These are phyloP conservation scores for Caenorhabditis sp. DNA, from an alignment of 2,888 invertebrate species.

Conservation along the genomic window DNA sequence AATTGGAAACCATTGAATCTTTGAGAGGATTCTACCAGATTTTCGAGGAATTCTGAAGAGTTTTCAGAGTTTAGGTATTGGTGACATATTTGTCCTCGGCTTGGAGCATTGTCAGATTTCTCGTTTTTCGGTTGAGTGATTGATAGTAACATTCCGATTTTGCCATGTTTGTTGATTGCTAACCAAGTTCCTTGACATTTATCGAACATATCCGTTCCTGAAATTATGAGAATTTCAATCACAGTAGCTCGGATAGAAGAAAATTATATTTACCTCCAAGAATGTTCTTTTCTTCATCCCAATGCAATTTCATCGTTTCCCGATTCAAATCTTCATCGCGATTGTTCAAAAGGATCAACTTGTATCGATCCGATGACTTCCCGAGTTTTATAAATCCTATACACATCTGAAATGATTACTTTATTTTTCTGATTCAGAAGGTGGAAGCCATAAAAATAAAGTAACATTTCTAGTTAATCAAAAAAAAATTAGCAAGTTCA, in stretches of 20 bases:
- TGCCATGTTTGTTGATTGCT: conserved; percentile 49
- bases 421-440: background rate
- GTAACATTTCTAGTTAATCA: background rate
- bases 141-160: conserved; percentile 57
- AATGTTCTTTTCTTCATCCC: conserved; percentile 50
- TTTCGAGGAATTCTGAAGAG: conserved; percentile 28
- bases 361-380: conserved; percentile 32
- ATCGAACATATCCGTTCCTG: conserved; percentile 62
- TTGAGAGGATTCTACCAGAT: conserved; percentile 29
- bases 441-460: background rate
- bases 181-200: conserved; percentile 65
- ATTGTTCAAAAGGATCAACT: conserved; percentile 62
- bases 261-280: conserved; percentile 49
- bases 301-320: conserved; percentile 51
- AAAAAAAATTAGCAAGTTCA: background rate
- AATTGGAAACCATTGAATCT: conserved; percentile 64
- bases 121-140: conserved; percentile 54
- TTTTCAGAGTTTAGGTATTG: conserved; percentile 32
- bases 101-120: conserved; percentile 45
- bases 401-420: conserved; percentile 33
- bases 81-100: conserved; percentile 53
- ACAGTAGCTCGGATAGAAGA: too few relatives aligned
- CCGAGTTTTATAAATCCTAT: conserved; percentile 46
- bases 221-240: too few relatives aligned
- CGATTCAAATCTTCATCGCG: conserved; percentile 62